Evolutionary conservation across 30 jellyfish, hydroid and myxozoan genomes (phyloP), one percentile per base, ranked within the genome.

Genomic region (Haliclystus octoradiatus): DNA sequence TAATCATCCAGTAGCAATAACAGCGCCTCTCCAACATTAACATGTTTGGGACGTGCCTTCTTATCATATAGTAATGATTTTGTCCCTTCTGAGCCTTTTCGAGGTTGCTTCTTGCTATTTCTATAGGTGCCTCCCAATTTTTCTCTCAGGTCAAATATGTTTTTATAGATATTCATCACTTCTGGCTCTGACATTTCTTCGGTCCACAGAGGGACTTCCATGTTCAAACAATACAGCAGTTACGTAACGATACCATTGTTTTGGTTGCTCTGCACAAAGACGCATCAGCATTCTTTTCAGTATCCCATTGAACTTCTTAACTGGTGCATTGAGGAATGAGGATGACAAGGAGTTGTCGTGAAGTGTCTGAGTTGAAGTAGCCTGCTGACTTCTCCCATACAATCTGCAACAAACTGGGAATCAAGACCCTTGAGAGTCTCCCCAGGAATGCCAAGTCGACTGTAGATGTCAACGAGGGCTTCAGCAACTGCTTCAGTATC

Each of bases 201-300:
- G 33, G 88, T 75, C 88, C 79, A 65, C 73, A 75, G 86, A 49
- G 86, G 86, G 28, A 64, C 86, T 66, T 75, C 86, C 49, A 76
- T 73, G 63, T 25, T 75, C 84, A 73, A 73, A 73, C 68, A 73
- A 31, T 40, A 73, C 52, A n/a, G 76, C 76, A 34, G 33, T 73
- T 22, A 57, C 25, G 63, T 73, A 73, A 35, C 84, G 40, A 57
- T 69, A 76, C 77, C 84, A 73, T 62, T 73, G 84, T 62, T 62
- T 73, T 33, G 84, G 84, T 69, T 73, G 84, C 63, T 73, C 84
- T 47, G 53, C 40, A 69, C 76, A 73, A 68, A 60, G 24, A 23
- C 69, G 34, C 76, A 26, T 52, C 64, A 60, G 33, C 82, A 71
- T 60, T 53, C 30, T 61, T 52, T 70, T 70, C 81, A 70, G 33